phyloP scores from a whole-genome alignment of 2,888 invertebrate species.

The Leucozona laternaria region DNA sequence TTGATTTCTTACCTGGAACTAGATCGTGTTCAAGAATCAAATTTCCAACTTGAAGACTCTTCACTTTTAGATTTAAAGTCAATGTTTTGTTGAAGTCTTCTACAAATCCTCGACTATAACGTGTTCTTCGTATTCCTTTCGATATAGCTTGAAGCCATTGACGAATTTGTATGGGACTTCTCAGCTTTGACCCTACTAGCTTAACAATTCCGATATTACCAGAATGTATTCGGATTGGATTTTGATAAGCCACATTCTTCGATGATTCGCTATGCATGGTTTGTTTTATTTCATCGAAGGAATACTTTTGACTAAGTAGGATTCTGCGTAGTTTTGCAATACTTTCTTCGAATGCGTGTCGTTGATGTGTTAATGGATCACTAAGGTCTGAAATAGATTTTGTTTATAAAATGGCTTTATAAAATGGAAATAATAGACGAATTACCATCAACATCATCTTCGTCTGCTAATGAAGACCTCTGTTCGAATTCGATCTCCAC shows the following conservation, averaged over 20 bases:
- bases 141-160: slow-evolving; percentile 76
- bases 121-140: slow-evolving; percentile 61
- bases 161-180: slow-evolving; percentile 79
- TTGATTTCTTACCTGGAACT: slow-evolving; percentile 77
- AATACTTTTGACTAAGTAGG: slow-evolving; percentile 78
- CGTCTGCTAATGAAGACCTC: neutral
- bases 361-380: slow-evolving; percentile 78
- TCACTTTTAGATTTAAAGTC: slow-evolving; percentile 74
- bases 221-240: slow-evolving; percentile 66
- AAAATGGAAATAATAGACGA: neutral
- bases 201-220: slow-evolving; percentile 77
- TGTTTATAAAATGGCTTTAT: too few relatives aligned
- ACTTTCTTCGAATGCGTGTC: slow-evolving; percentile 79
- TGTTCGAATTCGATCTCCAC: slow-evolving; percentile 78
- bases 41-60: slow-evolving; percentile 78
- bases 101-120: slow-evolving; percentile 67
- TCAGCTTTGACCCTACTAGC: slow-evolving; percentile 76
- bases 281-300: slow-evolving; percentile 77
- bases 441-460: slow-evolving; percentile 54
- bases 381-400: slow-evolving; percentile 31
- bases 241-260: slow-evolving; percentile 47
- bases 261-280: slow-evolving; percentile 59
- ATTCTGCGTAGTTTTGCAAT: slow-evolving; percentile 78
- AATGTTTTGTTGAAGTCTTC: slow-evolving; percentile 27
- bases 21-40: slow-evolving; percentile 79